Percentiles rank a stretch among this genome's conserved stretches.
phyloP scores from a whole-genome alignment of 2,888 invertebrate genomes.

The Crioceris asparagi region DNA sequence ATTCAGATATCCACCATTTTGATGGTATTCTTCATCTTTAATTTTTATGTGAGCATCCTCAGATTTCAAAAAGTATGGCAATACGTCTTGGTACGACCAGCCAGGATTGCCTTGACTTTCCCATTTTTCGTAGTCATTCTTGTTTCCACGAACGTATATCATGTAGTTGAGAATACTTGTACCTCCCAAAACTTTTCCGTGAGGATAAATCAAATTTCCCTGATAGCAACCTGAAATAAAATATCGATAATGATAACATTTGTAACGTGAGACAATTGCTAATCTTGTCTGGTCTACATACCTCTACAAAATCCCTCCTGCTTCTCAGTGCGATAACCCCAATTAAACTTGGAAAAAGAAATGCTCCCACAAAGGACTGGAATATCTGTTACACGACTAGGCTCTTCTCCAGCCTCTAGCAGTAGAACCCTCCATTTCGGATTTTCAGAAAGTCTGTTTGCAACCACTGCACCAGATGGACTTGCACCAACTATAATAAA shows the following conservation, averaged over 20 bases:
- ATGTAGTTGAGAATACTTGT: slow-evolving; percentile 3
- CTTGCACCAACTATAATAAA: slow-evolving; percentile 72
- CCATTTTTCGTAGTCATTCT: slow-evolving; percentile 2
- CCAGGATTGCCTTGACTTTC: slow-evolving; percentile 57
- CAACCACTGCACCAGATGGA: slow-evolving; percentile 66
- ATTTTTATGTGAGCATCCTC: slow-evolving; percentile 31
- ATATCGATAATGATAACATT: neutral
- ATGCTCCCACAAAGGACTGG: slow-evolving; percentile 60
- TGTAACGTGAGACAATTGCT: neutral
- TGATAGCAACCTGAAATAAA: slow-evolving; percentile 2
- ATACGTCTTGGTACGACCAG: slow-evolving; percentile 41
- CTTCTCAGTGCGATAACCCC: slow-evolving; percentile 67
- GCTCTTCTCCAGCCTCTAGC: slow-evolving; percentile 59
- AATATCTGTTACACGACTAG: slow-evolving; percentile 42
- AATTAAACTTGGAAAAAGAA: slow-evolving; percentile 61
- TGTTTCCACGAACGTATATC: slow-evolving; percentile 4
- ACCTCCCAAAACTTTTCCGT: slow-evolving; percentile 3
- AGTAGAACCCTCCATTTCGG: slow-evolving; percentile 57
- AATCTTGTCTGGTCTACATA: neutral
- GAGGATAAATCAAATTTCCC: neutral
- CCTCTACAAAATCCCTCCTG: slow-evolving; percentile 1
- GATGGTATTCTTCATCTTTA: slow-evolving; percentile 38
- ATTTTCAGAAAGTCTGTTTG: slow-evolving; percentile 61
- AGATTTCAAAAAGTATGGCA: slow-evolving; percentile 37
- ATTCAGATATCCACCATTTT: slow-evolving; percentile 34